A percentile compares a stretch with the other conserved stretches of the same genome.
Conservation (phyloP, 2,888 invertebrate species). For the Hyalella azteca region DNA sequence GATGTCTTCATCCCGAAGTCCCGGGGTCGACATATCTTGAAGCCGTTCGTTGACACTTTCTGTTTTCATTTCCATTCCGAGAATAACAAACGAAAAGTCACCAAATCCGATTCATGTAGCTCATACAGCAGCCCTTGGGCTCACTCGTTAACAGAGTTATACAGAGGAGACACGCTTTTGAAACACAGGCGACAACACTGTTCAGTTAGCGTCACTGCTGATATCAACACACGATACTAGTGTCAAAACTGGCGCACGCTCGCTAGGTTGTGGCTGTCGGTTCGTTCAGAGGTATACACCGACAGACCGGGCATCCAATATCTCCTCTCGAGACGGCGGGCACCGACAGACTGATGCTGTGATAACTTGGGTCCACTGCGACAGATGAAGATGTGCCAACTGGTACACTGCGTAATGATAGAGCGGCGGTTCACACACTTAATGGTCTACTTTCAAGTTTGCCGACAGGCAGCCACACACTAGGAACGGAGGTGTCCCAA, state of each 20-base stretch:
- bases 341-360: slow-evolving; percentile 56
- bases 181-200: not conserved
- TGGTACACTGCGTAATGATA: slow-evolving; percentile 58
- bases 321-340: slow-evolving; percentile 50
- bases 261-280: slow-evolving; percentile 19
- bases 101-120: not conserved
- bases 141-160: not conserved
- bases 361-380: slow-evolving; percentile 50
- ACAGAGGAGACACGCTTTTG: not conserved
- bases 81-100: not conserved
- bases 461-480: slow-evolving; percentile 58
- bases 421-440: slow-evolving; percentile 57
- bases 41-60: not conserved
- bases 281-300: not conserved
- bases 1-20: not conserved
- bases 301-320: slow-evolving; percentile 40
- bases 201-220: slow-evolving; percentile 6
- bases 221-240: slow-evolving; percentile 11
- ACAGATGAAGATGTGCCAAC: slow-evolving; percentile 58
- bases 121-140: not conserved
- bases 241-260: not conserved
- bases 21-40: not conserved
- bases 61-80: slow-evolving; percentile 21
- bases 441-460: slow-evolving; percentile 58
- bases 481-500: slow-evolving; percentile 36